A percentile compares a stretch with the other conserved stretches of the same genome.
Evolutionary conservation across 1,140 invertebrate species (phyloP).

Genomic region (Pararge aegeria): DNA sequence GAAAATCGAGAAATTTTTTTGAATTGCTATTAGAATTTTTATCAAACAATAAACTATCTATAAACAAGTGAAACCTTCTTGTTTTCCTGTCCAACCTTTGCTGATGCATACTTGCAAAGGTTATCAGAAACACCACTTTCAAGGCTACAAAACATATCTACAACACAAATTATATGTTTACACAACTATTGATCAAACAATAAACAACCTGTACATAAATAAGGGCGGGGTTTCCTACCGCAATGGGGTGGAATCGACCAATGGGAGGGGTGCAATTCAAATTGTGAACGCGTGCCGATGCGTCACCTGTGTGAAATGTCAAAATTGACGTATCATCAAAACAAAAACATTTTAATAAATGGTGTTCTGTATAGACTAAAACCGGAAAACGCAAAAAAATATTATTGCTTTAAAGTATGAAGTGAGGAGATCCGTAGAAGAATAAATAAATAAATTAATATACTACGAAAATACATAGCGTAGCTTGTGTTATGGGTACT

Average conservation of each 20-base stretch:
- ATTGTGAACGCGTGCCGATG: constrained; percentile 47
- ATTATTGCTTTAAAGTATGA: too few relatives aligned
- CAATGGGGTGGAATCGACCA: constrained; percentile 30
- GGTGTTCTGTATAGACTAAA: background rate
- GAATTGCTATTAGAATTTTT: too few relatives aligned
- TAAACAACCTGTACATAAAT: constrained; percentile 37
- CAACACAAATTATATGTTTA: background rate
- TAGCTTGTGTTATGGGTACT: too few relatives aligned
- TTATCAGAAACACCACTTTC: constrained; percentile 19
- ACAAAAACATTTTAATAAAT: constrained; percentile 37
- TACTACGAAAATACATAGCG: too few relatives aligned
- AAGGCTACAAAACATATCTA: constrained; percentile 18
- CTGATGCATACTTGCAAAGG: constrained; percentile 5
- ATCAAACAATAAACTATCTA: too few relatives aligned
- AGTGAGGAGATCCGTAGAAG: too few relatives aligned
- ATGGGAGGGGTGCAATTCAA: constrained; percentile 30
- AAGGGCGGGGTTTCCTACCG: constrained; percentile 27
- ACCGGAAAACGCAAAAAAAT: too few relatives aligned
- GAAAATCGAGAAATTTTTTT: too few relatives aligned
- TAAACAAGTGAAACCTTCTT: background rate
- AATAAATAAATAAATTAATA: too few relatives aligned
- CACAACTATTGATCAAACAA: constrained; percentile 44
- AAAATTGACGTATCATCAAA: constrained; percentile 46
- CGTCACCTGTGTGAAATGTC: constrained; percentile 42
- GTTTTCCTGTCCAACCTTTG: background rate